These are phyloP conservation scores for Entomobrya proxima DNA, from an alignment of 2,888 invertebrate species.

Conservation along the genomic window DNA sequence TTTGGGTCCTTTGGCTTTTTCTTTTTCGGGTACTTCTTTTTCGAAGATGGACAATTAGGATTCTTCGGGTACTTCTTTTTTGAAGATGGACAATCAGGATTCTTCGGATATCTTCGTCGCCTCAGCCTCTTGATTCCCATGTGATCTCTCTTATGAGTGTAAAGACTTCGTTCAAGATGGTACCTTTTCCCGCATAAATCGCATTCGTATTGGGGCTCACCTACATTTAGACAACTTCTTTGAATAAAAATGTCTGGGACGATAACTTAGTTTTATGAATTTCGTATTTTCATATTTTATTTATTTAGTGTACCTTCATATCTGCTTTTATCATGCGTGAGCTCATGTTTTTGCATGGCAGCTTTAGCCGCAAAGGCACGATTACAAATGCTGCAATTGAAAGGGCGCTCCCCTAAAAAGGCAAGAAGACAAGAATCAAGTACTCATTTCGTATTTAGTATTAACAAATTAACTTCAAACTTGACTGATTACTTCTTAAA, in stretches of 20 bases:
- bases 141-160: conserved; percentile 51
- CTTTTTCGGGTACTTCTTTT: not conserved
- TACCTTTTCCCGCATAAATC: conserved; percentile 54
- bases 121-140: conserved; percentile 37
- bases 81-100: too few species aligned
- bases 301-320: conserved; percentile 44
- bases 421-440: too few species aligned
- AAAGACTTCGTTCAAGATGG: conserved; percentile 38
- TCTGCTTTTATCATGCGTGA: conserved; percentile 30
- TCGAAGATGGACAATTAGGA: too few species aligned
- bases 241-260: too few species aligned
- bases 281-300: too few species aligned
- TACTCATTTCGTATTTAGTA: not conserved
- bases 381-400: conserved; percentile 17
- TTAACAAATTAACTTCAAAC: not conserved
- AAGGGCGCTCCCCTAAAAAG: conserved; percentile 35
- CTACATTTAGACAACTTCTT: not conserved
- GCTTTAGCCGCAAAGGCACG: not conserved
- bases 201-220: conserved; percentile 50
- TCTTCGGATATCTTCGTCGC: not conserved
- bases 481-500: too few species aligned
- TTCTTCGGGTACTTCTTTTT: not conserved
- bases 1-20: conserved; percentile 29
- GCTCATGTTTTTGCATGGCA: conserved; percentile 37
- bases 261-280: too few species aligned